A percentile compares a stretch with the other conserved stretches of the same genome.
phyloP scores from a whole-genome alignment of 1,140 invertebrate genomes.

The Trissolcus basalis region DNA sequence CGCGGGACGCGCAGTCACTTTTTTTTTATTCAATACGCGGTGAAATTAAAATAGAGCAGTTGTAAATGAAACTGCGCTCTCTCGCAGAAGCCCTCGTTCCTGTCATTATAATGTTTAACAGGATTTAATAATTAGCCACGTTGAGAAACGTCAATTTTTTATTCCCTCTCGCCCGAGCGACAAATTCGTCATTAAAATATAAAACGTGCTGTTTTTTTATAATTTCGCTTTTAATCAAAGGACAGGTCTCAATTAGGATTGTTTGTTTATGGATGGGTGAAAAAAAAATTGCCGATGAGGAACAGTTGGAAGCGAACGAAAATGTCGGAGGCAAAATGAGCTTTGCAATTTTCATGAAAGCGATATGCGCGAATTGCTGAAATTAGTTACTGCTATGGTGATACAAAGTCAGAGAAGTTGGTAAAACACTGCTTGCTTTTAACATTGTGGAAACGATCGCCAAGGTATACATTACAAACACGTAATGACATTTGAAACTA shows the following conservation, averaged over 20 bases:
- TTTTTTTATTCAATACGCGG: conserved; percentile 11
- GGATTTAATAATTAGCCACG: too few relatives aligned
- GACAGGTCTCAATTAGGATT: too few relatives aligned
- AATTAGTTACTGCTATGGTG: conserved; percentile 51
- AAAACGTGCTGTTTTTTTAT: too few relatives aligned
- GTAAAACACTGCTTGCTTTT: conserved; percentile 67
- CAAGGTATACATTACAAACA: conserved; percentile 62
- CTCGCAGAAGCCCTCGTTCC: too few relatives aligned
- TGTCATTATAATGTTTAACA: too few relatives aligned
- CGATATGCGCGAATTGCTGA: conserved; percentile 48
- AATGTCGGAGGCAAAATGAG: conserved; percentile 52
- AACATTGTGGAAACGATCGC: conserved; percentile 69
- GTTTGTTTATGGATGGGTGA: too few relatives aligned
- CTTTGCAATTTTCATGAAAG: conserved; percentile 55
- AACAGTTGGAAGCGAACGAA: conserved; percentile 31
- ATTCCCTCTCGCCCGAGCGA: too few relatives aligned
- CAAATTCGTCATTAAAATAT: too few relatives aligned
- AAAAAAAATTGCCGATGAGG: conserved; percentile 37
- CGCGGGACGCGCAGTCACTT: conserved; percentile 9
- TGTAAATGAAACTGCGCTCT: conserved; percentile 8
- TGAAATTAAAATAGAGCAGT: conserved; percentile 6
- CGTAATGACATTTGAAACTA: conserved; percentile 71
- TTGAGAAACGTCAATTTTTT: too few relatives aligned
- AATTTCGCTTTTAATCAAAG: too few relatives aligned
- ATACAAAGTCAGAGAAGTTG: conserved; percentile 59